A percentile compares a stretch with the other conserved stretches of the same genome.
Evolutionary conservation across 1,140 invertebrate genomes (phyloP).

Genomic region (Laodelphax striatellus): DNA sequence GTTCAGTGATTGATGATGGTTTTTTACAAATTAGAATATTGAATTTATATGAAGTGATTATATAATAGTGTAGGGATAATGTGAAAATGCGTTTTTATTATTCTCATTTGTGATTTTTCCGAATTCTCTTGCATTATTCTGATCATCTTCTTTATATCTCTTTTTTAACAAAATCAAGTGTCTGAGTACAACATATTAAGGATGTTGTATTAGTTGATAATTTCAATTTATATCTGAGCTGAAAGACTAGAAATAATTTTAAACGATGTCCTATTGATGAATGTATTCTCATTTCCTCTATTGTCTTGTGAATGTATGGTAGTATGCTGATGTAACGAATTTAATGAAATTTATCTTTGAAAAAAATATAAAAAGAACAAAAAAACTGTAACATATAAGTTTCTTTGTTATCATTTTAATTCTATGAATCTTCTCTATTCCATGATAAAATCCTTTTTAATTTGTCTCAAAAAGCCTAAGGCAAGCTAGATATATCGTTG

Average conservation of each 20-base stretch:
- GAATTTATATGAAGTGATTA: neutral
- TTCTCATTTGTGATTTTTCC: neutral
- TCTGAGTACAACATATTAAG: neutral
- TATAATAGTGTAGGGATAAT: neutral
- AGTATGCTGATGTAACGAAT: slow-evolving; percentile 3
- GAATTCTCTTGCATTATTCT: neutral
- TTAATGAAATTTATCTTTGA: neutral
- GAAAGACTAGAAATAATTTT: neutral
- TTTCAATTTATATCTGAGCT: neutral
- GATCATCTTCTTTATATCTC: no score
- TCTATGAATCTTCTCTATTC: neutral
- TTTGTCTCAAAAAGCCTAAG: no score
- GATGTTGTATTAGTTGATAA: neutral
- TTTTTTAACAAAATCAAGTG: no score
- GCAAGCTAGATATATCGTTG: no score
- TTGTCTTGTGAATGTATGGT: slow-evolving; percentile 2
- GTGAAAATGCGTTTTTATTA: neutral
- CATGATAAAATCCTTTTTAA: no score
- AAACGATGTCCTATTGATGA: neutral
- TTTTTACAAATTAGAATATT: neutral
- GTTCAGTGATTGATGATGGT: neutral
- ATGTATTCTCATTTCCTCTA: neutral
- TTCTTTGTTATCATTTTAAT: no score
- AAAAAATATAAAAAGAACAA: neutral
- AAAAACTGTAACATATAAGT: neutral